A percentile compares a stretch with the other conserved stretches of the same genome.
phyloP scores from a whole-genome alignment of 2,888 invertebrate genomes.

The Argyresthia goedartella region DNA sequence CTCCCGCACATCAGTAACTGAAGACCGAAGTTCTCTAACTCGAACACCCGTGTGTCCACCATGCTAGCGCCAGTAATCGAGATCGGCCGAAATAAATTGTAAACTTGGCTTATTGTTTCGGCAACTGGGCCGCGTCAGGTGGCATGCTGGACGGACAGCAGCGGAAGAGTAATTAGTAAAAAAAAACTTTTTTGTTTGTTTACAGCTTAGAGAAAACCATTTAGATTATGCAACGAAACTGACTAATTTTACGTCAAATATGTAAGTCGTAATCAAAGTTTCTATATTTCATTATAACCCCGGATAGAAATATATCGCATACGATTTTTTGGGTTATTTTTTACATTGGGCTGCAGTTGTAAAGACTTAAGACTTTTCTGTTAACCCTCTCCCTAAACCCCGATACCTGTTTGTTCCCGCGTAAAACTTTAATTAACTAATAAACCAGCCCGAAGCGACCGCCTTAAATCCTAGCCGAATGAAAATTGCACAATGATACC shows the following conservation, averaged over 20 bases:
- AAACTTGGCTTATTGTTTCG: slow-evolving; percentile 44
- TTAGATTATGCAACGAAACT: too few relatives aligned
- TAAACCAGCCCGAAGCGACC: slow-evolving; percentile 62
- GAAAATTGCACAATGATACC: slow-evolving; percentile 5
- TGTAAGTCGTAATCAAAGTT: too few relatives aligned
- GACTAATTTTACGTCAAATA: too few relatives aligned
- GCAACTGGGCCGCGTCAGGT: slow-evolving; percentile 16
- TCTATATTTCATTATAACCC: too few relatives aligned
- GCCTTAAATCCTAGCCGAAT: slow-evolving; percentile 41
- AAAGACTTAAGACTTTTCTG: not conserved
- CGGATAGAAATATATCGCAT: too few relatives aligned
- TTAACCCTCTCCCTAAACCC: not conserved
- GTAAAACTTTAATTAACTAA: slow-evolving; percentile 71
- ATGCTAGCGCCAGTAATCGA: slow-evolving; percentile 15
- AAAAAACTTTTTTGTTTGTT: too few relatives aligned
- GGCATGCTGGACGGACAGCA: not conserved
- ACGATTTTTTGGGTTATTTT: too few relatives aligned
- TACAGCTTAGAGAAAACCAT: too few relatives aligned
- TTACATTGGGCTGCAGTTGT: not conserved
- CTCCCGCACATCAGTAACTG: too few relatives aligned
- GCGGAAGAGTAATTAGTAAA: not conserved
- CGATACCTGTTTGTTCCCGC: slow-evolving; percentile 48
- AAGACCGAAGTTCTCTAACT: not conserved
- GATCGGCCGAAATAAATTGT: slow-evolving; percentile 25
- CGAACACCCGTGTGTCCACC: not conserved